A percentile compares a stretch with the other conserved stretches of the same genome.
phyloP scores from a whole-genome alignment of 2,888 invertebrate genomes.

The Endotricha flammealis region DNA sequence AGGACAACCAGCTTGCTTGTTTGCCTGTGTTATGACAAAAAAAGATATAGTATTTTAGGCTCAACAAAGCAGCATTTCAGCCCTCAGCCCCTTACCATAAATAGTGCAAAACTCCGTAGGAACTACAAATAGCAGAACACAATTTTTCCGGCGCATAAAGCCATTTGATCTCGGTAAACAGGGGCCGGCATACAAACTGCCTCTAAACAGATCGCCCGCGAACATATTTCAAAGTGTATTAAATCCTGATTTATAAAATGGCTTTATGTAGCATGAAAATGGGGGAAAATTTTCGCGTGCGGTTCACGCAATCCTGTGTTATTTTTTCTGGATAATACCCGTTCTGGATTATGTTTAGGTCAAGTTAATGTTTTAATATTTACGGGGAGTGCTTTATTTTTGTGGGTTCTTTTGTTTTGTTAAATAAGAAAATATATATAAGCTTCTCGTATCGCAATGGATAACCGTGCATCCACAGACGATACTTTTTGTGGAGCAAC shows the following conservation, averaged over 20 bases:
- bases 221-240: conserved; percentile 22
- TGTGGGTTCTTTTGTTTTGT: neutral
- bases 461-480: too few relatives aligned
- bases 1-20: too few relatives aligned
- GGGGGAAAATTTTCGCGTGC: conserved; percentile 20
- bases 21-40: too few relatives aligned
- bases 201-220: conserved; percentile 13
- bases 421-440: too few relatives aligned
- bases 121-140: conserved; percentile 6
- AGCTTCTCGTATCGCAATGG: too few relatives aligned
- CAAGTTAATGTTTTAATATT: neutral
- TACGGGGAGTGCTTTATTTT: neutral
- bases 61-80: too few relatives aligned
- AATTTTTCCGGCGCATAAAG: conserved; percentile 10
- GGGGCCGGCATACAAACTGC: conserved; percentile 24
- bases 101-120: conserved; percentile 5
- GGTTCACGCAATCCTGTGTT: neutral
- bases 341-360: neutral
- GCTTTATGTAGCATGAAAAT: conserved; percentile 14
- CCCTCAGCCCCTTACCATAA: conserved; percentile 6
- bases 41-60: too few relatives aligned
- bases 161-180: conserved; percentile 12
- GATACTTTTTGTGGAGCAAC: too few relatives aligned
- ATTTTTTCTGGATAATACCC: neutral
- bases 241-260: conserved; percentile 25